Evolutionary conservation across 2,888 invertebrate genomes (phyloP), one percentile per base, ranked within the genome.

Genomic region (Alcis repandata): DNA sequence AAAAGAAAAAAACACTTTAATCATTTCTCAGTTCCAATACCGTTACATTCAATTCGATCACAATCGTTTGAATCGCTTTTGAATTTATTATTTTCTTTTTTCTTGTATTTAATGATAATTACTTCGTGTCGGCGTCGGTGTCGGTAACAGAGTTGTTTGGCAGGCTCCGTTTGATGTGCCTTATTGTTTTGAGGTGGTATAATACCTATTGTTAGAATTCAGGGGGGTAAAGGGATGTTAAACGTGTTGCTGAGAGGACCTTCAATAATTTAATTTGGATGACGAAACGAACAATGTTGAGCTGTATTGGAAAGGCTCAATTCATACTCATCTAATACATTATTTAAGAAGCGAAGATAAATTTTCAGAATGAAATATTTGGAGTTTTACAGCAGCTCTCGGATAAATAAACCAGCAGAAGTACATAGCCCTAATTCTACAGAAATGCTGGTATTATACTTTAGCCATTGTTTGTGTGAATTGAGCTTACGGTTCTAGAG

Each of bases 51-150:
- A 53, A 59, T 66, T 61, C 46, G 22, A 48, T 19, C 43, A 4
- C n/a, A 41, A 48, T 36, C 51, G 43, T 59, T 52, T 57, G 33
- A 48, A 64, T 40, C 40, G 61, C 46, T 65, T 61, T 70, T 51
- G 43, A 67, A 59, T 65, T 65, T 32, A 22, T 59, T 68, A n/a
- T 53, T 64, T 51, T 65, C 51, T 46, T 19, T 66, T 49, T 65
- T 58, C 38, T 45, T 19, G 36, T 54, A 54, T 63, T 67, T 57
- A 53, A 67, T 64, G 59, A 63, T 63, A 61, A 68, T 68, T 68
- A 66, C 59, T 54, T 59, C 33, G 63, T 36, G 59, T 65, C 41
- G 67, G 48, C 56, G 48, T 32, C 41, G 67, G 48, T 59, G 52
- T 32, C 54, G 40, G 59, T 49, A 11, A 49, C 53, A n/a, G n/a